Conservation (phyloP, 2,113 vertebrate species). For the Corvus moneduloides region DNA sequence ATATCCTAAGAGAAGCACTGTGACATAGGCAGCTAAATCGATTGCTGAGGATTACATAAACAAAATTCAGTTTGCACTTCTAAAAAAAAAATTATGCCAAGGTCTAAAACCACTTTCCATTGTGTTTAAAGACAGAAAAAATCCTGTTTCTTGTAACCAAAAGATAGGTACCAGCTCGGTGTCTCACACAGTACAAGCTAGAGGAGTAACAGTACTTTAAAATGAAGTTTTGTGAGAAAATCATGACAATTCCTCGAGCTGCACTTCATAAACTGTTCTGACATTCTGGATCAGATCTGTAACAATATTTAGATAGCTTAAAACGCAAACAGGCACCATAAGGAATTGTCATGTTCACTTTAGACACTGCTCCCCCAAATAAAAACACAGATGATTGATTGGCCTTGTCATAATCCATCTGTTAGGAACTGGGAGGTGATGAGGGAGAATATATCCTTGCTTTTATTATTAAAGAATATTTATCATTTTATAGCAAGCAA, state of each 20-base stretch:
- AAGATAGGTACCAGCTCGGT: neutral
- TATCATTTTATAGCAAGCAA: neutral
- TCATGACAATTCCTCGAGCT: neutral
- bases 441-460: neutral
- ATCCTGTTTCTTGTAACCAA: neutral
- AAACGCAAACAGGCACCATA: neutral
- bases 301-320: conserved; percentile 8
- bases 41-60: neutral
- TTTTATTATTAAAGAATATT: neutral
- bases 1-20: neutral
- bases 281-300: neutral
- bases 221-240: neutral
- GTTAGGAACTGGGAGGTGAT: neutral
- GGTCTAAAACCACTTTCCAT: neutral
- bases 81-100: neutral
- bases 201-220: neutral
- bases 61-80: neutral
- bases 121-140: neutral
- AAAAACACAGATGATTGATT: neutral
- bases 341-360: neutral
- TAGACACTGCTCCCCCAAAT: neutral
- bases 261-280: neutral
- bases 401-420: neutral
- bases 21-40: neutral
- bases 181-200: neutral